Base-by-base conservation (phyloP, 1,140 invertebrate genomes). In the Caligus rogercresseyi region DNA sequence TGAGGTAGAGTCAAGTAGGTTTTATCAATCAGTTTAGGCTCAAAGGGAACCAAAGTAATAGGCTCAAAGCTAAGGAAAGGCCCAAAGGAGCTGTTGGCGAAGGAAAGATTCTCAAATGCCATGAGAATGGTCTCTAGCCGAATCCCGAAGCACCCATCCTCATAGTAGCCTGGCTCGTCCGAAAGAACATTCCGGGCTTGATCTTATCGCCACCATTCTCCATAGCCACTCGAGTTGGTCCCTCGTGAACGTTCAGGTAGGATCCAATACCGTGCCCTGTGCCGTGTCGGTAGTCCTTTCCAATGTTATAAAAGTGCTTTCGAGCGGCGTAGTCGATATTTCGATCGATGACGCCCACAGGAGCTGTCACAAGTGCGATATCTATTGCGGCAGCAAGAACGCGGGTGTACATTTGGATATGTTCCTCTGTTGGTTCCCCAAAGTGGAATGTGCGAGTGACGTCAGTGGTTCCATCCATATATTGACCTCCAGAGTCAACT, bases 51-150 rank as follows among this genome's bases (percentile, higher is more conserved):
- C 25, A 94, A 73, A 11, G 91, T 95, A 0, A 92, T 77, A 25
- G 87, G 82, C 65, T 81, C 80, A 73, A 97, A 93, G 1, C 73
- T 77, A 26, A 83, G 66, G 65, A 74, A 81, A n/a, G 72, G 68
- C 61, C 70, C 72, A 21, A 74, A 69, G 31, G 67, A 3, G 16
- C 51, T 26, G 24, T 24, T 31, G 20, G 24, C 14, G 25, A 60
- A 25, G n/a, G 26, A 16, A 4, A 15, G 16, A 16, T 19, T 3
- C n/a, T 56, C 77, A 14, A 86, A 73, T 1, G 94, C 85, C 73
- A 92, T 81, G n/a, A 95, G 74, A 51, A 92, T 78, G 73, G 92
- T 96, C 71, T 95, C 91, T 43, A 98, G 78, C 52, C 90, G 79
- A 20, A 95, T 81, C 1, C 94, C 94, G 76, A 89, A 98, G 64